These are phyloP conservation scores for Odontocolon sp. DNA, from an alignment of 2,888 invertebrate genomes.

Conservation along the genomic window DNA sequence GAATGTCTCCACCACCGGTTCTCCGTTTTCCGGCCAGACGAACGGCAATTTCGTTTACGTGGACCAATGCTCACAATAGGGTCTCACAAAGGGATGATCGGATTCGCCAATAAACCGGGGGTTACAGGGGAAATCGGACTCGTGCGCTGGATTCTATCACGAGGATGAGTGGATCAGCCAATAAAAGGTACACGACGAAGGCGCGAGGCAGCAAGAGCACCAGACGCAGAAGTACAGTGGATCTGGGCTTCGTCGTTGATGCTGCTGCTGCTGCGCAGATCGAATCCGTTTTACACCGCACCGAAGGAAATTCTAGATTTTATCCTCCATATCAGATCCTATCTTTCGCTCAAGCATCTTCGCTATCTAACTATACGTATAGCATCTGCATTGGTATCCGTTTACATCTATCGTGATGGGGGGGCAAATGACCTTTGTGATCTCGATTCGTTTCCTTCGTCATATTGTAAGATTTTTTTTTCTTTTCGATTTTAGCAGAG, in stretches of 20 bases:
- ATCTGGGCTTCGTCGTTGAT: slow-evolving; percentile 4
- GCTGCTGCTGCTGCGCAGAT: slow-evolving; percentile 14
- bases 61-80: slow-evolving; percentile 77
- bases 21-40: slow-evolving; percentile 64
- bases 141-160: slow-evolving; percentile 75
- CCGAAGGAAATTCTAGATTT: slow-evolving; percentile 59
- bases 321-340: slow-evolving; percentile 36
- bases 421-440: too few species aligned
- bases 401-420: too few species aligned
- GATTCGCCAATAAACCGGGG: slow-evolving; percentile 76
- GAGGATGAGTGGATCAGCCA: slow-evolving; percentile 77
- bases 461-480: too few species aligned
- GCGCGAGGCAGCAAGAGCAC: background rate
- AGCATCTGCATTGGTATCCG: too few species aligned
- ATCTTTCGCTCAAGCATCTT: background rate
- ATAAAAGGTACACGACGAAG: slow-evolving; percentile 72
- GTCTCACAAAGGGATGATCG: slow-evolving; percentile 77
- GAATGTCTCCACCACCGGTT: background rate
- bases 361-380: background rate
- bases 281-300: slow-evolving; percentile 62
- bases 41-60: slow-evolving; percentile 79
- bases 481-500: too few species aligned
- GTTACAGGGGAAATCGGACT: slow-evolving; percentile 75
- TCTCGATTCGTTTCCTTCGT: too few species aligned
- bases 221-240: slow-evolving; percentile 16